These are phyloP conservation scores for Onychomys arenicola DNA, from an alignment of 2,797 vertebrate genomes.

Conservation along the genomic window DNA sequence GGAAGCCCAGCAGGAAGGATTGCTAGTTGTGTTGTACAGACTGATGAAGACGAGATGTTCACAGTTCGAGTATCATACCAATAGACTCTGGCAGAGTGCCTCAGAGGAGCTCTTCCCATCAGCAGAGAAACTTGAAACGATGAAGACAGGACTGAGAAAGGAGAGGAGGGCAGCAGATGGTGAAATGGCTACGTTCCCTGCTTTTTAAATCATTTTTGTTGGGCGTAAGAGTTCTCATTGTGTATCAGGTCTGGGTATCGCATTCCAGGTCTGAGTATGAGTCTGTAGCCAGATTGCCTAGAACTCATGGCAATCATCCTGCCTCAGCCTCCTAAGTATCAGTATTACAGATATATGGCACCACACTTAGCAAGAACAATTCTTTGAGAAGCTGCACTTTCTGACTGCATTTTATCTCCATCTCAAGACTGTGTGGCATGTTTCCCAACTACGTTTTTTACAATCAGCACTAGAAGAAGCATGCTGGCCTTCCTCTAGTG, in stretches of 20 bases:
- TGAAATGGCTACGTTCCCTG: no score
- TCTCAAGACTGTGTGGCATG: neutral
- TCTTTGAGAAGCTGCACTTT: neutral
- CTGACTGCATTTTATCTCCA: neutral
- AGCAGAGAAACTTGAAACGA: neutral
- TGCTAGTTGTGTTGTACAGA: neutral
- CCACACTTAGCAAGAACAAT: neutral
- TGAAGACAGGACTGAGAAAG: neutral
- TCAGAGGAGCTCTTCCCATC: neutral
- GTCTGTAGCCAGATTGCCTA: neutral
- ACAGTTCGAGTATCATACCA: neutral
- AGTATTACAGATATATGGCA: neutral
- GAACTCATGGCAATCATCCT: neutral
- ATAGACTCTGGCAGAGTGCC: neutral
- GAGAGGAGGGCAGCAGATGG: neutral
- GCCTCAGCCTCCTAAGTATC: neutral
- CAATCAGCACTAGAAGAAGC: neutral
- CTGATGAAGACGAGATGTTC: neutral
- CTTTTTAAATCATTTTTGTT: constrained; percentile 19
- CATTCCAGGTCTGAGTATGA: neutral
- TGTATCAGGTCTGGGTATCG: neutral
- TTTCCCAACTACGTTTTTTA: neutral
- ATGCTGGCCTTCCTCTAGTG: neutral
- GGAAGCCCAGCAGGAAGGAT: neutral
- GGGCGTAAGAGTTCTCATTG: neutral